Conservation (phyloP, 2,113 vertebrate genomes). For the Pipra filicauda region DNA sequence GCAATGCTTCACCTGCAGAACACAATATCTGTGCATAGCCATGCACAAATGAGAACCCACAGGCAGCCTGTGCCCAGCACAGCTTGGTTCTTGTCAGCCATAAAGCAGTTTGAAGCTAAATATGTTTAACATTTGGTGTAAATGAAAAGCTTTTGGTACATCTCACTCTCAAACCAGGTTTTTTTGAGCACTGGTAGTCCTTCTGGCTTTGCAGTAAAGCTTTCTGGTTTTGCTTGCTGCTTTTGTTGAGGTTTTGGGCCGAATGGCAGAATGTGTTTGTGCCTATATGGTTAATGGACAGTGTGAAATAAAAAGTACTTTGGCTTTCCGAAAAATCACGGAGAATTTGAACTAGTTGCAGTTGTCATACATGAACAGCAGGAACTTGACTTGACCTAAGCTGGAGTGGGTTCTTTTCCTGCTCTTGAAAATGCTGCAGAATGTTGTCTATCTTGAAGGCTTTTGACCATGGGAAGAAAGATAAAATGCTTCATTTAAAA, state of each 20-base stretch:
- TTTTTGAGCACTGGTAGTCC: neutral
- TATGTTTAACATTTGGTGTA: neutral
- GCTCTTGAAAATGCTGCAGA: neutral
- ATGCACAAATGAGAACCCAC: neutral
- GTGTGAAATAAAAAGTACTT: neutral
- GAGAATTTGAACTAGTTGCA: neutral
- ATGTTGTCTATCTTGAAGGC: neutral
- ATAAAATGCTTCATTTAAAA: neutral
- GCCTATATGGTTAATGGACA: neutral
- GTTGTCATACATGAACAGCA: neutral
- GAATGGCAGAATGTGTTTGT: neutral
- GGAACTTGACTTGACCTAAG: neutral
- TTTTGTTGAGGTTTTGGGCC: neutral
- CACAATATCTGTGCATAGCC: neutral
- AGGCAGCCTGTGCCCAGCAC: neutral
- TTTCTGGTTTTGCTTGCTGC: neutral
- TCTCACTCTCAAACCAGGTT: neutral
- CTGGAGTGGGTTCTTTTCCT: neutral
- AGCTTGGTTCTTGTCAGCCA: neutral
- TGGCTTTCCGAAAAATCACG: neutral
- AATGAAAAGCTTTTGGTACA: neutral
- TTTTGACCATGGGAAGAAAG: neutral
- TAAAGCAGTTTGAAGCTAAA: neutral
- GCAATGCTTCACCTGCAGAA: slow-evolving; percentile 14
- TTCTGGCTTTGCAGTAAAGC: neutral